A percentile compares a stretch with the other conserved stretches of the same genome.
These are phyloP conservation scores for Falcunculus frontatus DNA, from an alignment of 2,113 vertebrate genomes.

Conservation along the genomic window DNA sequence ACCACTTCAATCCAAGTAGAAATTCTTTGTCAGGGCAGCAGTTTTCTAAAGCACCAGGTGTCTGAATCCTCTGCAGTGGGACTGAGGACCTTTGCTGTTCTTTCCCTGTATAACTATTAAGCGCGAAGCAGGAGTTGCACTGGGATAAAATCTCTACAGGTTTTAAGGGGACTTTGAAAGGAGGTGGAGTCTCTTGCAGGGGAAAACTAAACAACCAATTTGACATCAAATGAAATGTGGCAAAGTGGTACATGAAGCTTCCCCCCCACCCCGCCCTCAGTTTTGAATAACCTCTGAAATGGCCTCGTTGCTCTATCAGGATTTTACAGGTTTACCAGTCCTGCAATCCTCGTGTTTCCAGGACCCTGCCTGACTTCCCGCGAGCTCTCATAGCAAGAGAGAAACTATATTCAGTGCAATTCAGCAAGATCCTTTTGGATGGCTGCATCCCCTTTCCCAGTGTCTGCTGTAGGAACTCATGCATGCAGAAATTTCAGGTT, in stretches of 20 bases:
- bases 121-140: neutral
- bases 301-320: neutral
- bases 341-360: neutral
- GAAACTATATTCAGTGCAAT: rapidly evolving
- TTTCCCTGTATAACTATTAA: neutral
- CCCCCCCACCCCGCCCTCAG: rapidly evolving
- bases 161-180: conserved; percentile 1
- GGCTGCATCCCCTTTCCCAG: neutral
- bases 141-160: neutral
- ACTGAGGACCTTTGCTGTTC: neutral
- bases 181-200: conserved; percentile 33
- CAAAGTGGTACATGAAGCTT: neutral
- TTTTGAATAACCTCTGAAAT: neutral
- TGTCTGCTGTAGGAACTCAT: neutral
- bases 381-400: neutral
- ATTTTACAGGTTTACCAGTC: neutral
- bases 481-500: neutral
- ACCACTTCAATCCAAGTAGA: neutral
- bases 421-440: neutral
- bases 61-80: neutral
- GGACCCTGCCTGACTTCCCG: neutral
- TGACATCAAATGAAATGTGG: neutral
- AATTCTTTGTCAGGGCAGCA: neutral
- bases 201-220: conserved; percentile 9
- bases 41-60: neutral